A percentile compares a stretch with the other conserved stretches of the same genome.
Conservation (phyloP, 2,888 invertebrate species). For the Caenorhabditis uteleia region DNA sequence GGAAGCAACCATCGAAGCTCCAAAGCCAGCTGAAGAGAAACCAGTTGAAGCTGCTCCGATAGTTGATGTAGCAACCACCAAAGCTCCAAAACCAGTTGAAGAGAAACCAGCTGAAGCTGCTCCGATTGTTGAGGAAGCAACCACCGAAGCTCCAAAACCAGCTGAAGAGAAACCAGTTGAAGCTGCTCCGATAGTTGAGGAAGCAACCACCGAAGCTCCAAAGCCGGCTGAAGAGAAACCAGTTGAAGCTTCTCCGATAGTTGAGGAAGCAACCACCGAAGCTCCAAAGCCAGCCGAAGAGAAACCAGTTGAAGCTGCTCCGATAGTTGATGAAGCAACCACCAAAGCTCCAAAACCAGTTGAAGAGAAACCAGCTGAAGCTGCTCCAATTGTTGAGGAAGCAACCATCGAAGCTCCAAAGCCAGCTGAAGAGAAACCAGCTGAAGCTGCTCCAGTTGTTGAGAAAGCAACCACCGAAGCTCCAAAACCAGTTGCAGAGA, state of each 20-base stretch:
- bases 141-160: constrained; percentile 3
- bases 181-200: not conserved
- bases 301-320: constrained; percentile 1
- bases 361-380: not conserved
- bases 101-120: constrained; percentile 2
- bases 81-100: constrained; percentile 5
- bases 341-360: not conserved
- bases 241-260: not conserved
- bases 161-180: constrained; percentile 4
- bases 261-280: not conserved
- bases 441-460: not conserved
- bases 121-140: constrained; percentile 1
- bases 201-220: constrained; percentile 1
- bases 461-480: not conserved
- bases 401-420: not conserved
- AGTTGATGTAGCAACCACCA: not conserved
- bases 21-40: constrained; percentile 2
- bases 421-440: not conserved
- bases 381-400: not conserved
- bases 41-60: not conserved
- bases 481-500: not conserved
- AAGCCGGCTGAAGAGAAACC: not conserved
- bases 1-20: constrained; percentile 3
- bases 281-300: constrained; percentile 2
- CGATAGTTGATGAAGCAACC: constrained; percentile 4